These are phyloP conservation scores for Platygyra sinensis DNA, from an alignment of 64 coral and sea anemone species.

Conservation along the genomic window DNA sequence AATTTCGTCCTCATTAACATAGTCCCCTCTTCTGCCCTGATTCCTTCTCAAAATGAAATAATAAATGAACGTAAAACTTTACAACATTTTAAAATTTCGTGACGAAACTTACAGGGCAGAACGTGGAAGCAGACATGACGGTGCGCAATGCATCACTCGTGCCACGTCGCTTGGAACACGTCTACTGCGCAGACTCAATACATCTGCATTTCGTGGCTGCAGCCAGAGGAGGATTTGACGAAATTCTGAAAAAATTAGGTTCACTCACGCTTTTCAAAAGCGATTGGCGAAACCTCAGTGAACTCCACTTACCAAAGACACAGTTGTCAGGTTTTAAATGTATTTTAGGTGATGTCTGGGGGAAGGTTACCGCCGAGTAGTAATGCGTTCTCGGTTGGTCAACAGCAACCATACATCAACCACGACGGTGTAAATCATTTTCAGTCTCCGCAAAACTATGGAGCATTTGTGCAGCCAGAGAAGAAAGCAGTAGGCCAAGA, in stretches of 20 bases:
- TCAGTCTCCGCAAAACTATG: conserved; percentile 18
- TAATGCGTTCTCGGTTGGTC: conserved; percentile 49
- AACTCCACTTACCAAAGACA: neutral
- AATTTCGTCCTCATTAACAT: too few relatives aligned
- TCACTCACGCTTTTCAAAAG: conserved; percentile 27
- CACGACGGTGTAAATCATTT: conserved; percentile 25
- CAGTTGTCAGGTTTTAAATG: conserved; percentile 3
- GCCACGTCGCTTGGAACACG: conserved; percentile 48
- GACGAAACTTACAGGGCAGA: too few relatives aligned
- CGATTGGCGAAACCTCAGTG: neutral
- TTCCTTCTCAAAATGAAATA: too few relatives aligned
- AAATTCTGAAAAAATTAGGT: conserved; percentile 15
- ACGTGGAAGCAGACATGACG: neutral
- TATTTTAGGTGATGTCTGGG: conserved; percentile 37
- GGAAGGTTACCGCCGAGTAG: conserved; percentile 36
- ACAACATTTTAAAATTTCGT: too few relatives aligned
- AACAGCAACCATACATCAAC: conserved; percentile 37
- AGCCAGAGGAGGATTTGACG: neutral
- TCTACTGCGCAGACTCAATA: conserved; percentile 41
- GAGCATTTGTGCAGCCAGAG: conserved; percentile 10
- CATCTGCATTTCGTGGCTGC: conserved; percentile 28
- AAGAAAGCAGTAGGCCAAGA: conserved; percentile 7
- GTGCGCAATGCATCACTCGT: conserved; percentile 43
- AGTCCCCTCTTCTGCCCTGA: too few relatives aligned
- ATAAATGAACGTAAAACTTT: too few relatives aligned